Percentiles rank a stretch among this genome's conserved stretches.
Conservation (phyloP, 2,113 vertebrate species). For the Otis tarda region DNA sequence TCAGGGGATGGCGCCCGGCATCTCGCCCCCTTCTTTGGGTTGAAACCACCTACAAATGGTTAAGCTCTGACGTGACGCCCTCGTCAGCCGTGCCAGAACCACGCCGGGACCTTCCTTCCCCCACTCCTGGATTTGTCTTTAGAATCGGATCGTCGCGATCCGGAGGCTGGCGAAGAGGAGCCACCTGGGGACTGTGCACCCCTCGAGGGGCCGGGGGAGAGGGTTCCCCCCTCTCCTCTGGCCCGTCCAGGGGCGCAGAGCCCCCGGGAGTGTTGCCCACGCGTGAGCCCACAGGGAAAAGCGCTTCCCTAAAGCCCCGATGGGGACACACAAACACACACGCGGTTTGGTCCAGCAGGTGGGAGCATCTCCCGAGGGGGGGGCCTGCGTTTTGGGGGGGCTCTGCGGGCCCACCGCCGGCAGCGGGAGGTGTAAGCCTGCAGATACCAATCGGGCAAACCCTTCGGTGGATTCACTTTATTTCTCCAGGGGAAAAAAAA, state of each 20-base stretch:
- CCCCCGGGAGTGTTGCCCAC: neutral
- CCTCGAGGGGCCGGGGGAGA: neutral
- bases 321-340: too few species aligned
- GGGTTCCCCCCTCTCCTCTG: too few species aligned
- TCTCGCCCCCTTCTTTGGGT: neutral
- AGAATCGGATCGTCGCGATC: neutral
- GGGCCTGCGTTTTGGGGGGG: neutral
- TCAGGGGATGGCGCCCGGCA: neutral
- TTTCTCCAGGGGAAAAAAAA: neutral
- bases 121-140: neutral
- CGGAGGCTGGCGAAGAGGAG: neutral
- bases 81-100: slow-evolving; percentile 5
- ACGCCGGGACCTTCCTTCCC: neutral
- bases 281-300: neutral
- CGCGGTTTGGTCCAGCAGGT: neutral
- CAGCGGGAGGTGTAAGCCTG: neutral
- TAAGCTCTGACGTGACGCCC: slow-evolving; percentile 49
- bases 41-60: slow-evolving; percentile 33
- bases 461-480: neutral
- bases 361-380: neutral
- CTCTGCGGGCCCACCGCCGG: neutral
- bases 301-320: neutral
- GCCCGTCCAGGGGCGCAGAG: neutral
- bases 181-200: neutral
- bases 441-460: neutral